phyloP scores from a whole-genome alignment of 2,113 vertebrate species.

The Hippopotamus amphibius region DNA sequence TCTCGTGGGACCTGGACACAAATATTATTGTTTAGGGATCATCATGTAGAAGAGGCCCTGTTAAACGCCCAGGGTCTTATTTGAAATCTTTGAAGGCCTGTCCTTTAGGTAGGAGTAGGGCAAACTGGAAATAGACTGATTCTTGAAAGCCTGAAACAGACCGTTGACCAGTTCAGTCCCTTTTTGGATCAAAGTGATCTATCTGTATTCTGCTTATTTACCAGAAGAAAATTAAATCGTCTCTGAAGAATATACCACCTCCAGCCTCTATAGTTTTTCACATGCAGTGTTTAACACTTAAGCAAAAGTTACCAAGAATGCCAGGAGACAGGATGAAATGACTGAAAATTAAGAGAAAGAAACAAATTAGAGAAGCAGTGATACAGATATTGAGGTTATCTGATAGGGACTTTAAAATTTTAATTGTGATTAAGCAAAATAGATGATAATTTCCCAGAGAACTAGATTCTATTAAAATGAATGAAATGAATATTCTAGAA shows the following conservation, averaged over 20 bases:
- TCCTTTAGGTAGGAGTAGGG: not conserved
- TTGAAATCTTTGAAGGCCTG: not conserved
- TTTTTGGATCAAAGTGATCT: not conserved
- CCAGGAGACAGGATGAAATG: not conserved
- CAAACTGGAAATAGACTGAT: not conserved
- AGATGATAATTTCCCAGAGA: not conserved
- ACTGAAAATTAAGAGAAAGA: not conserved
- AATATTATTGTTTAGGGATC: not conserved
- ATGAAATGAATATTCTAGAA: slow-evolving; percentile 49
- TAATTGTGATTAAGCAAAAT: slow-evolving; percentile 24
- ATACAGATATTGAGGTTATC: not conserved
- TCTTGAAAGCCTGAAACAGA: slow-evolving; percentile 26
- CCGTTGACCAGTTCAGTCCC: not conserved
- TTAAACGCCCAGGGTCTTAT: not conserved
- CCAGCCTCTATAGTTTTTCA: not conserved
- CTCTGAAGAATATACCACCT: not conserved
- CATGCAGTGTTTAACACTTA: not conserved
- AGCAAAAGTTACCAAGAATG: not conserved
- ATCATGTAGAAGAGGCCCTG: not conserved
- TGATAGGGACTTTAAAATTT: not conserved
- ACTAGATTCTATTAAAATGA: slow-evolving; percentile 44
- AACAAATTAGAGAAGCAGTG: not conserved
- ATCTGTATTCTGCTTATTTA: not conserved
- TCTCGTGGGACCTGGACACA: not conserved
- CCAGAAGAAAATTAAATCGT: slow-evolving; percentile 3